Base-by-base conservation (phyloP, 2,888 invertebrate species). In the Lithophane leautieri region DNA sequence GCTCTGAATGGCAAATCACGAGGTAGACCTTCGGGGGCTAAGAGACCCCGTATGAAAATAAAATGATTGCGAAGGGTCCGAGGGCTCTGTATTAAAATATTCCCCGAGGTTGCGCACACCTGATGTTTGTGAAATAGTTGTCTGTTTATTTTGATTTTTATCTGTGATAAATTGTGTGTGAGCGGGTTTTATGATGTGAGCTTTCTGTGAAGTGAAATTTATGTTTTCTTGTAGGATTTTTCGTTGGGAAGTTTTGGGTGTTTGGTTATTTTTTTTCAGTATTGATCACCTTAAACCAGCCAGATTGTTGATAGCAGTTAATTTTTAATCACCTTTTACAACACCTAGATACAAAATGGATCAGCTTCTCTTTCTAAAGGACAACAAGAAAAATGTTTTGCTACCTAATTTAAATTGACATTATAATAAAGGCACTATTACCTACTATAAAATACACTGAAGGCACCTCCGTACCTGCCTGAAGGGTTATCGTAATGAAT, bases 1-100 rank as follows among this genome's bases (percentile, higher is more conserved):
- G 87, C 93, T 95, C 94, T 96, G 96, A 96, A 96, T 96, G 95
- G 93, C 95, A 96, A 96, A 96, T 96, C 96, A 96, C 92, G 94
- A 93, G 95, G 95, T 94, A 93, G 93, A 95, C 96, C 96, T 94
- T 95, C 89, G 88, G 96, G 95, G 95, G 93, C 94, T 94, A 84
- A 11, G 95, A 92, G 95, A 94, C 93, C 92, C 89, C 85, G 94
- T 94, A 96, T 96, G 95, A 96, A 96, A 95, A 96, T 95, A 95
- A 96, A 95, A 96, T 96, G 95, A 96, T 96, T 95, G 96, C 94
- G 91, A 89, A 94, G 94, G 95, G 95, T 94, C 92, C 92, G 88
- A 85, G 83, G 90, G 91, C 89, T 91, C 91, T 91, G 94, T 95
- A 95, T 96, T 96, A 95, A 94, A 95, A 95, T 94, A 95, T 95